Evolutionary conservation across 2,797 vertebrate genomes (phyloP).

Genomic region (Bucorvus abyssinicus): DNA sequence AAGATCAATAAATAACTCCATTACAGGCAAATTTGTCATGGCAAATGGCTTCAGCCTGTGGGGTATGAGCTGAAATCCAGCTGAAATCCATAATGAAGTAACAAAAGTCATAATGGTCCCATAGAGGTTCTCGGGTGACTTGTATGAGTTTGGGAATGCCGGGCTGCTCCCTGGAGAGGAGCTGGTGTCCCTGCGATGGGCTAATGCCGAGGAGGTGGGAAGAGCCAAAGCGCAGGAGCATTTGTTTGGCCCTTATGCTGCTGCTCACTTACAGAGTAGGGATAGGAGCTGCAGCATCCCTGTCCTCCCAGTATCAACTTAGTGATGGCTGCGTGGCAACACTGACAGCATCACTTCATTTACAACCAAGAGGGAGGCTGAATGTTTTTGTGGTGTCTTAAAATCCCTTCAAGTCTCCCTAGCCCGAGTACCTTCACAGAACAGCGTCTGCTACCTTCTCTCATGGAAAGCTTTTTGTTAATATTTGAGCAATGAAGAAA

Average conservation of each 20-base stretch:
- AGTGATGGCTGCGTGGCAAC: background rate
- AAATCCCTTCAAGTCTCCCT: background rate
- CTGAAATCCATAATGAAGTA: background rate
- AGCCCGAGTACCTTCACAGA: background rate
- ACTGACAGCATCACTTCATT: background rate
- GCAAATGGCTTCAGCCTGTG: background rate
- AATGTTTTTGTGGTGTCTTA: background rate
- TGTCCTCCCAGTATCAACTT: background rate
- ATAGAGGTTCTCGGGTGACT: background rate
- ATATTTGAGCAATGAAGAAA: constrained; percentile 37
- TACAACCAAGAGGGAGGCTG: background rate
- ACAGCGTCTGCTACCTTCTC: background rate
- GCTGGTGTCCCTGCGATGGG: too few relatives aligned
- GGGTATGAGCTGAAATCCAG: background rate
- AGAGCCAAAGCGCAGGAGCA: accelerated
- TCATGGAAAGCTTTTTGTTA: background rate
- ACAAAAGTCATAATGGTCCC: background rate
- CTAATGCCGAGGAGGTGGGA: background rate
- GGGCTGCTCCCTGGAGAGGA: background rate
- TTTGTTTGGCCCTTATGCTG: background rate
- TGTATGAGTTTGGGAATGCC: background rate
- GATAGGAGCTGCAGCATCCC: accelerated
- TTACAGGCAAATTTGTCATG: background rate
- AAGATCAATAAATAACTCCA: background rate
- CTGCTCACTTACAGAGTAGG: accelerated